phyloP scores from a whole-genome alignment of 2,113 vertebrate species.

The Nycticryphes semicollaris region DNA sequence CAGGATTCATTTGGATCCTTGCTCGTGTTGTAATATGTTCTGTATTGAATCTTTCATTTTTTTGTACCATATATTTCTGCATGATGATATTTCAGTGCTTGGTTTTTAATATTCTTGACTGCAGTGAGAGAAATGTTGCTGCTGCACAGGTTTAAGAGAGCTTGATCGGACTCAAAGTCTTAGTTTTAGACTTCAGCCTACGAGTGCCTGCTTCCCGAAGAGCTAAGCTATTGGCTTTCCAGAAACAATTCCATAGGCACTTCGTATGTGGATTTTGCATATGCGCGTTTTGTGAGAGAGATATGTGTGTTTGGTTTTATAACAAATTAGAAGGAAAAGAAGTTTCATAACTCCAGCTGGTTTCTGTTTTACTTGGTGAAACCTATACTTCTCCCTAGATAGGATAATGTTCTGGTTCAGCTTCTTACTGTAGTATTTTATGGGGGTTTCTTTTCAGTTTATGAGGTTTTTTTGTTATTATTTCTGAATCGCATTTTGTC shows the following conservation, averaged over 20 bases:
- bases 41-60: background rate
- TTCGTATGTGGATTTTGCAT: no score
- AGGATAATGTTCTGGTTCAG: background rate
- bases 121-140: background rate
- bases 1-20: background rate
- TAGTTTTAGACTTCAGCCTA: background rate
- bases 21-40: background rate
- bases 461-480: background rate
- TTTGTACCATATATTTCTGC: background rate
- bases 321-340: background rate
- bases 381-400: background rate
- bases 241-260: background rate
- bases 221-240: background rate
- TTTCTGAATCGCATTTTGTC: background rate
- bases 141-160: background rate
- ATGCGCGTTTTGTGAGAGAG: background rate
- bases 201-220: background rate
- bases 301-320: background rate
- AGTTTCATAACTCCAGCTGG: background rate
- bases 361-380: background rate
- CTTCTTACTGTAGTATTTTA: background rate
- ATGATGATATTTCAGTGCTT: background rate
- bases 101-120: background rate
- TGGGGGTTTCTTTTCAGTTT: background rate
- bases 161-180: rapidly evolving